These are phyloP conservation scores for Caenorhabditis sinica DNA, from an alignment of 2,888 invertebrate species.

Conservation along the genomic window DNA sequence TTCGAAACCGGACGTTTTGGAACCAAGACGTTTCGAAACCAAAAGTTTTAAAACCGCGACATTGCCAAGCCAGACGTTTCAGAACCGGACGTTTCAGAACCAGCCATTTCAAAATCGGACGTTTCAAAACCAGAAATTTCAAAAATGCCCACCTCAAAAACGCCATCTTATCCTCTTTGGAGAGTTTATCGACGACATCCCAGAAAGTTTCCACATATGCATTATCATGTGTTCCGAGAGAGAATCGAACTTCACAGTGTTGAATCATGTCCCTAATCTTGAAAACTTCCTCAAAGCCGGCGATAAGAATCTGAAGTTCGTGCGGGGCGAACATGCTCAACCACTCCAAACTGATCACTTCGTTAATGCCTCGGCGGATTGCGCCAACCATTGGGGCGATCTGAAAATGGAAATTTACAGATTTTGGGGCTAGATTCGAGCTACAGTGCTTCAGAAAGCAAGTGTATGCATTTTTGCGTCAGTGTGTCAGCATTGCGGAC, in stretches of 20 bases:
- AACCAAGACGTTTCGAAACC: neutral
- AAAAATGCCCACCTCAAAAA: conserved; percentile 88
- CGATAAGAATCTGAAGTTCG: conserved; percentile 88
- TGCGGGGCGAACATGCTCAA: conserved; percentile 94
- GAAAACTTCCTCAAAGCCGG: conserved; percentile 57
- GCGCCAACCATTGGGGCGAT: conserved; percentile 91
- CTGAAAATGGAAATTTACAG: conserved; percentile 76
- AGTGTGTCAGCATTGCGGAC: too few relatives aligned
- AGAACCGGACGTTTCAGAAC: neutral
- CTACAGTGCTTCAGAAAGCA: too few relatives aligned
- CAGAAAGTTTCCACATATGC: conserved; percentile 93
- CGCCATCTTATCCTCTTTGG: conserved; percentile 88
- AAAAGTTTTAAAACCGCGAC: neutral
- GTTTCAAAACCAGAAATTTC: neutral
- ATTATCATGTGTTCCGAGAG: conserved; percentile 87
- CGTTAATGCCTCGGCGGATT: conserved; percentile 93
- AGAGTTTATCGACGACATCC: conserved; percentile 91
- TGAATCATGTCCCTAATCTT: conserved; percentile 31
- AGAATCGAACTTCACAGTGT: conserved; percentile 43
- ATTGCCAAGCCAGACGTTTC: neutral
- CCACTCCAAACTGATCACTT: conserved; percentile 94
- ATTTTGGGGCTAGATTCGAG: too few relatives aligned
- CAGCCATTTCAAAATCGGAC: neutral
- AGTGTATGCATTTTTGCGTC: too few relatives aligned
- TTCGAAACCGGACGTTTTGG: neutral